These are phyloP conservation scores for Caradrina clavipalpis DNA, from an alignment of 2,888 invertebrate genomes.

Conservation along the genomic window DNA sequence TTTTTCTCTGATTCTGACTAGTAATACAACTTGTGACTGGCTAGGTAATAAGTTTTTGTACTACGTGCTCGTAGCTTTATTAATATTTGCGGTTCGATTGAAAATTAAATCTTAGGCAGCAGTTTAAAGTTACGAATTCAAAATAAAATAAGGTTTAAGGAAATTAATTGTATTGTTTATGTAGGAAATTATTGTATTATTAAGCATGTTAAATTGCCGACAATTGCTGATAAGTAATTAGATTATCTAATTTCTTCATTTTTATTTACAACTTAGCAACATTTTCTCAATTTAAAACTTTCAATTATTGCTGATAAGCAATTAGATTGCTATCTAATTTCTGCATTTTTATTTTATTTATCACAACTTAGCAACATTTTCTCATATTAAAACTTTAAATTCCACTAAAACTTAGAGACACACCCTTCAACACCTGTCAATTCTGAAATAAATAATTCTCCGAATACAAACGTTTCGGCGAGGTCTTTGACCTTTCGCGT, in stretches of 20 bases:
- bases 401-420: conserved; percentile 26
- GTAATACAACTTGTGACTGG: conserved; percentile 34
- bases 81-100: conserved; percentile 37
- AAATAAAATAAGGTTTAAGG: not conserved
- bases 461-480: conserved; percentile 55
- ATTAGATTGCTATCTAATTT: too few species aligned
- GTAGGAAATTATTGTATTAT: too few species aligned
- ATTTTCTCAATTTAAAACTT: not conserved
- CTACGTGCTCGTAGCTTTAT: conserved; percentile 33
- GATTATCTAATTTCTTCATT: too few species aligned
- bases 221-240: too few species aligned
- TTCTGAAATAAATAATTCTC: conserved; percentile 61
- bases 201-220: not conserved
- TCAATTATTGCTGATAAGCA: not conserved
- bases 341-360: not conserved
- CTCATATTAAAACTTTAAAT: not conserved
- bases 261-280: not conserved
- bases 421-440: conserved; percentile 71
- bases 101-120: not conserved
- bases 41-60: conserved; percentile 33
- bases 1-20: conserved; percentile 59
- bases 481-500: conserved; percentile 62
- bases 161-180: not conserved
- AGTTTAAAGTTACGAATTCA: conserved; percentile 7
- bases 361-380: not conserved